Percentiles rank a stretch among this genome's conserved stretches.
Conservation (phyloP, 2,797 vertebrate genomes). For the Labeo calbasu region DNA sequence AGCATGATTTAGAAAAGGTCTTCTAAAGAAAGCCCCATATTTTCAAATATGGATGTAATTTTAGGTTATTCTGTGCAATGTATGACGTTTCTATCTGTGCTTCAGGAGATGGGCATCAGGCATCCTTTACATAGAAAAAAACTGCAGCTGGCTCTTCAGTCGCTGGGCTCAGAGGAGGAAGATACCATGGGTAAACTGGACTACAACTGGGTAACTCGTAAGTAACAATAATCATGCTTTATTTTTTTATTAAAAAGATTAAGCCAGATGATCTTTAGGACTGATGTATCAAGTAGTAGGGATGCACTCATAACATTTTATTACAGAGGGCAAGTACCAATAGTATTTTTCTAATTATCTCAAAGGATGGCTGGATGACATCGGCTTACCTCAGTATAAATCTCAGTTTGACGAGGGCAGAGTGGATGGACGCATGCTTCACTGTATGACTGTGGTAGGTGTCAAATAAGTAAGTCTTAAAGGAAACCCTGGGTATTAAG, state of each 20-base stretch:
- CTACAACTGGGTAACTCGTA: slow-evolving; percentile 97
- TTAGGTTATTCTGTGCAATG: not conserved
- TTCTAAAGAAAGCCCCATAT: not conserved
- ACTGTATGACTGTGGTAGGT: slow-evolving; percentile 94
- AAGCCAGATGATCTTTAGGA: not conserved
- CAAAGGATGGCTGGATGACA: slow-evolving; percentile 95
- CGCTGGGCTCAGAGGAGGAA: slow-evolving; percentile 86
- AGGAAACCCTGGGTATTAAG: too few relatives aligned
- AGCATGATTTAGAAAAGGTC: slow-evolving; percentile 95
- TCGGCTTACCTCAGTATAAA: slow-evolving; percentile 98
- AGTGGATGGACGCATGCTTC: slow-evolving; percentile 92
- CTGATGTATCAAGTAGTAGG: too few relatives aligned
- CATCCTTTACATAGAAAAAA: slow-evolving; percentile 93
- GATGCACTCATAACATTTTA: not conserved
- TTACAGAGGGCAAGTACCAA: too few relatives aligned
- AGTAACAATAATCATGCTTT: slow-evolving; percentile 63
- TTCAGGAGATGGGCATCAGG: slow-evolving; percentile 91
- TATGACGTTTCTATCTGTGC: slow-evolving; percentile 21
- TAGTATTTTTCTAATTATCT: slow-evolving; percentile 18
- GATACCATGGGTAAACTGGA: slow-evolving; percentile 90
- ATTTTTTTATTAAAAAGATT: not conserved
- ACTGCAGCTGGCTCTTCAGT: slow-evolving; percentile 91
- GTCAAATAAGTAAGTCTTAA: not conserved
- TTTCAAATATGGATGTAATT: not conserved
- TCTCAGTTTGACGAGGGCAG: slow-evolving; percentile 95